phyloP scores from a whole-genome alignment of 2,797 vertebrate species.

The Odontamblyopus rebecca region DNA sequence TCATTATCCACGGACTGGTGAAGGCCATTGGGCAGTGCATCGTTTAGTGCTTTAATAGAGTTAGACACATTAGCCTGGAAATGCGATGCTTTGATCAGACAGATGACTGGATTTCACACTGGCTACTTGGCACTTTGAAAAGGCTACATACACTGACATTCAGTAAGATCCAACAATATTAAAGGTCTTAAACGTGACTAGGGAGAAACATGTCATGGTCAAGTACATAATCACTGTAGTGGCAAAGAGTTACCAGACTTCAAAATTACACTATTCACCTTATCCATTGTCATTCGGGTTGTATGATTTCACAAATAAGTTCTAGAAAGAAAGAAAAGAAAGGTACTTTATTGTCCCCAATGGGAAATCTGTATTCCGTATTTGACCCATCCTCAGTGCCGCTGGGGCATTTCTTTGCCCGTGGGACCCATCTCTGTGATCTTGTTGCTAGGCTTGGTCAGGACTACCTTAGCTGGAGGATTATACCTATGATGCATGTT shows the following conservation, averaged over 20 bases:
- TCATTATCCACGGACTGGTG: constrained; percentile 38
- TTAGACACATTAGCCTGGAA: constrained; percentile 53
- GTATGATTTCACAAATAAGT: too few species aligned
- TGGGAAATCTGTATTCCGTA: too few species aligned
- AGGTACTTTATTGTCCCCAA: too few species aligned
- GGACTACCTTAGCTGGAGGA: too few species aligned
- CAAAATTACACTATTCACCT: neutral
- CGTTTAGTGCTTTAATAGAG: constrained; percentile 52
- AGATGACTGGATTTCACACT: constrained; percentile 58
- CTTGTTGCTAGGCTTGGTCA: too few species aligned
- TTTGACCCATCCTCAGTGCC: too few species aligned
- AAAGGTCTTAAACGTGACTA: neutral
- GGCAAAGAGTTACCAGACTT: neutral
- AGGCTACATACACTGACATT: constrained; percentile 26
- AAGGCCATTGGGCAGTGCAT: constrained; percentile 44
- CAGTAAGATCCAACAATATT: constrained; percentile 30
- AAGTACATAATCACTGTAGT: neutral
- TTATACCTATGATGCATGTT: too few species aligned
- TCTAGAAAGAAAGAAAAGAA: too few species aligned
- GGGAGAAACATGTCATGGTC: neutral
- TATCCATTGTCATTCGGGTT: too few species aligned
- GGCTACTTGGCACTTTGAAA: constrained; percentile 42
- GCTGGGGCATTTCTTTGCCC: too few species aligned
- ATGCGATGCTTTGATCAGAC: constrained; percentile 46
- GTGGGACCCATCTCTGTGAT: too few species aligned